Percentiles rank a stretch among this genome's conserved stretches.
Evolutionary conservation across 2,888 invertebrate genomes (phyloP).

Genomic region (Diabrotica balteata): DNA sequence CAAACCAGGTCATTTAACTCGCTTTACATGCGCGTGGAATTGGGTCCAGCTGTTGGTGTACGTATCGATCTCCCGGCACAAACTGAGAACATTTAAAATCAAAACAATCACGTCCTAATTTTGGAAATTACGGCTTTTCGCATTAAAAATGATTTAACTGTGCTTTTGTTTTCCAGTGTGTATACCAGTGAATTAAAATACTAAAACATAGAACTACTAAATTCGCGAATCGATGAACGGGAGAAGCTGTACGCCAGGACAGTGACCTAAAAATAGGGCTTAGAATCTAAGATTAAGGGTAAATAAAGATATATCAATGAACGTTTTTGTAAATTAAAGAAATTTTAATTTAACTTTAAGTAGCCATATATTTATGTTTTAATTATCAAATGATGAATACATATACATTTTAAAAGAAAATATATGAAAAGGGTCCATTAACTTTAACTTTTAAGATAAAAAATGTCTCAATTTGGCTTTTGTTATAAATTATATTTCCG

Average conservation of each 20-base stretch:
- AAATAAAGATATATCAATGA: neutral
- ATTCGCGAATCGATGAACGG: neutral
- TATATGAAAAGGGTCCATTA: neutral
- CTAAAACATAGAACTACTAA: neutral
- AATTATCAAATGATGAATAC: neutral
- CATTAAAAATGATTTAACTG: conserved; percentile 27
- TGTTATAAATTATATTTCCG: no score
- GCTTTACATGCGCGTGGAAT: conserved; percentile 32
- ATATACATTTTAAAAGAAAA: neutral
- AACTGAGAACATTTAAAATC: conserved; percentile 42
- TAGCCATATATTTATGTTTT: neutral
- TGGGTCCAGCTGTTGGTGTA: conserved; percentile 32
- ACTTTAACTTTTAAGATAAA: no score
- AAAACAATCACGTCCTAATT: conserved; percentile 51
- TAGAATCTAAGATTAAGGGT: neutral
- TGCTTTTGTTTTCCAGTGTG: neutral
- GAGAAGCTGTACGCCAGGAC: neutral
- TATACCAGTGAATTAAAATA: neutral
- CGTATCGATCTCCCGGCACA: conserved; percentile 39
- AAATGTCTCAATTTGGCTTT: no score
- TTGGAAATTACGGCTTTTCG: conserved; percentile 39
- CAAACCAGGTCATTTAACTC: conserved; percentile 20
- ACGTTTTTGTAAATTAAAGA: neutral
- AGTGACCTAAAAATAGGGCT: neutral
- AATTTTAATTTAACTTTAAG: neutral